A percentile compares a stretch with the other conserved stretches of the same genome.
Evolutionary conservation across 1,140 invertebrate genomes (phyloP).

Genomic region (Elymnias hypermnestra): DNA sequence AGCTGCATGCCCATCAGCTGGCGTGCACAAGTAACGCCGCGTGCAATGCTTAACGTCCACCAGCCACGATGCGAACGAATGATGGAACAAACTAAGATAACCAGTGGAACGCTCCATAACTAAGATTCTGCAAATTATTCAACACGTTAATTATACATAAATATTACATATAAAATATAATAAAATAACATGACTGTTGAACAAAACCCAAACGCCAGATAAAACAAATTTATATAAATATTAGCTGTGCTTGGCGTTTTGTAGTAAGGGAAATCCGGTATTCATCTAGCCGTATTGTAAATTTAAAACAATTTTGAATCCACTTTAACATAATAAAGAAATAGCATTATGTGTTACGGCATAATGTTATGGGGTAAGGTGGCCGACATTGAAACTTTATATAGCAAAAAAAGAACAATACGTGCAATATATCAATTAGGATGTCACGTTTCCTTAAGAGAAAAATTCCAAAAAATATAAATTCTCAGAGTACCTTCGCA

Average conservation of each 20-base stretch:
- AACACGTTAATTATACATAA: not conserved
- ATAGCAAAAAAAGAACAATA: no score
- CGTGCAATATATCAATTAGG: no score
- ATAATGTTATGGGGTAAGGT: no score
- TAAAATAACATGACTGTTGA: not conserved
- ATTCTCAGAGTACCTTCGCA: no score
- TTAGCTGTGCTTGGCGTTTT: not conserved
- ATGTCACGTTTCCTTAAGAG: no score
- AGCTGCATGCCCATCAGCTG: constrained; percentile 91
- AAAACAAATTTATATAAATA: not conserved
- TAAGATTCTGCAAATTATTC: constrained; percentile 66
- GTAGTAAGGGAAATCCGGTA: no score
- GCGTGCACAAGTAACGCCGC: constrained; percentile 93
- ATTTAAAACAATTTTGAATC: not conserved
- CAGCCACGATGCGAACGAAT: constrained; percentile 95
- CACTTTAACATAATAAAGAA: no score
- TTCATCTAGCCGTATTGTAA: no score
- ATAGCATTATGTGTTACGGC: no score
- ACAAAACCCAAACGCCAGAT: no score
- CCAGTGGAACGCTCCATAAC: constrained; percentile 76
- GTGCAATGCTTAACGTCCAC: constrained; percentile 97
- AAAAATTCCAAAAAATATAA: no score
- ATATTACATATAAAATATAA: not conserved
- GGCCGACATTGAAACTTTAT: no score
- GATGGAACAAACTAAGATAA: constrained; percentile 88